Base-by-base conservation (phyloP, 2,888 invertebrate species). In the Leptura quadrifasciata region DNA sequence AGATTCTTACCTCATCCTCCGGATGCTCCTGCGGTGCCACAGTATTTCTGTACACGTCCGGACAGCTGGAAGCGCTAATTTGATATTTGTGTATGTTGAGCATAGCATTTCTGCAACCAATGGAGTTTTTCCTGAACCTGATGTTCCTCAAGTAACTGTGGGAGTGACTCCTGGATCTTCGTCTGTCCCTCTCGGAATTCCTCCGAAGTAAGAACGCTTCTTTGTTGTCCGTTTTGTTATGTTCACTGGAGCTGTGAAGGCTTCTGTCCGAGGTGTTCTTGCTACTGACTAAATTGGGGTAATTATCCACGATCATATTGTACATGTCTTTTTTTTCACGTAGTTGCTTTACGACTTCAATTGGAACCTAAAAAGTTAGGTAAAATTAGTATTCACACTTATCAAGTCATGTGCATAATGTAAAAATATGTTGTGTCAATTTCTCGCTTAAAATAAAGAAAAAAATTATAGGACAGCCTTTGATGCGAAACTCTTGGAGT, bases 51-150 rank as follows among this genome's bases (percentile, higher is more conserved):
- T 94, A 96, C 83, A 98, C 96, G 88, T 98, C 95, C 0, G 98
- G 98, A 88, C 97, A 98, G 60, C 97, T 97, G 1, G 96, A 96
- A 0, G 97, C 96, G 78, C 95, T 92, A 75, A 97, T 89, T 70
- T 94, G 92, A 88, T 97, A 97, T 80, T 95, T 93, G 84, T 94
- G 94, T 70, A 95, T 94, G 87, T 95, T 96, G 72, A 97, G 89
- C 91, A 96, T 94, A 2, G 96, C 96, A 55, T 95, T 96, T 69
- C 96, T 93, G 88, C 97, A 96, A 88, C 96, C 95, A 78, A 97
- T 94, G 0, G 95, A 95, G 85, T 95, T 95, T 80, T 95, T 91
- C 82, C 95, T 95, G 86, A 94, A 91, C 82, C 92, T 91, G 68
- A 94, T 91, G 83, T 94, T 93, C 86, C 93, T 94, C 76, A 95